phyloP scores from a whole-genome alignment of 1,140 invertebrate species.

The Bombus impatiens region DNA sequence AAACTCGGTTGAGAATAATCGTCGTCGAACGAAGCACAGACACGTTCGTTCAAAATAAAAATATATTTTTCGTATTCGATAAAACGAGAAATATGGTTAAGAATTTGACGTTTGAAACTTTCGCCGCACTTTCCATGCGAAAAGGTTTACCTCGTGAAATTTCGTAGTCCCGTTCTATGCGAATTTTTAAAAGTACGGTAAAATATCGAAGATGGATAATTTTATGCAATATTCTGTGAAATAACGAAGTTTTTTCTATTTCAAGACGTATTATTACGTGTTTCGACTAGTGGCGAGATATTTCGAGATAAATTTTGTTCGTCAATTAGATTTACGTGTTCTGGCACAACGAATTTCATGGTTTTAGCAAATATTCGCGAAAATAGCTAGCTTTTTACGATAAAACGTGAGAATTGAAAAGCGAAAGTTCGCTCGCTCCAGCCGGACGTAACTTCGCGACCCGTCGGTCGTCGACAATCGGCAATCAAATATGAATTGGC shows the following conservation, averaged over 20 bases:
- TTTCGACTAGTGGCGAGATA: neutral
- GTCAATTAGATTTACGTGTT: neutral
- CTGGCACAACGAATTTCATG: neutral
- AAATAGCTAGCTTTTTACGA: neutral
- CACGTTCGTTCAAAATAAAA: neutral
- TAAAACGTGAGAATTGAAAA: neutral
- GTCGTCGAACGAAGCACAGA: slow-evolving; percentile 7
- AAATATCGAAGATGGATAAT: neutral
- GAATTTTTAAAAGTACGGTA: neutral
- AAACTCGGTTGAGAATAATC: neutral
- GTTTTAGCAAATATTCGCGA: neutral
- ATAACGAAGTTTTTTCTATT: no score
- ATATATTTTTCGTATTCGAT: neutral
- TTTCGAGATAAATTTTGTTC: neutral
- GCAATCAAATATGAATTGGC: neutral
- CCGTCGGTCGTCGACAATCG: slow-evolving; percentile 37
- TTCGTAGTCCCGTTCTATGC: neutral
- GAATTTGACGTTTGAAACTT: neutral
- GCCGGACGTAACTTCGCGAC: neutral
- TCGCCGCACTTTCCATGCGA: slow-evolving; percentile 29
- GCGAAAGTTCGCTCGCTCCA: neutral
- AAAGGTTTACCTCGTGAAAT: neutral
- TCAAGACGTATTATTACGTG: no score
- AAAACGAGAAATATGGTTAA: neutral
- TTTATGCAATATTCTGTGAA: neutral